These are phyloP conservation scores for Phodopus roborovskii DNA, from an alignment of 2,113 vertebrate genomes.

Conservation along the genomic window DNA sequence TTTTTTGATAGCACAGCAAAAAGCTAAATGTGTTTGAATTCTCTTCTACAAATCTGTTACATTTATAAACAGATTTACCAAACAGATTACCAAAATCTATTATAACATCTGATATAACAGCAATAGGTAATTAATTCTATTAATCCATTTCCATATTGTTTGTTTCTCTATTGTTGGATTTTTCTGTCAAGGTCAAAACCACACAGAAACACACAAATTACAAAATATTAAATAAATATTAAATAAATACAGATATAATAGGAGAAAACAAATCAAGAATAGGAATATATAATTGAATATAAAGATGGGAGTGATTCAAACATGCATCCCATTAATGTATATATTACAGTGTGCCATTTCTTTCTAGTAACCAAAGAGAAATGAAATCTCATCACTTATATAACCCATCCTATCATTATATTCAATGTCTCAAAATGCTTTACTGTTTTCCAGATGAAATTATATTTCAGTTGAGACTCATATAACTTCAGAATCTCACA, in stretches of 20 bases:
- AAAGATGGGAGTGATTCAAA: neutral
- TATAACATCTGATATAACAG: neutral
- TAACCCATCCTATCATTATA: neutral
- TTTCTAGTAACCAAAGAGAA: neutral
- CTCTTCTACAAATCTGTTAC: neutral
- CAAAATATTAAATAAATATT: neutral
- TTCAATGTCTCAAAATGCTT: neutral
- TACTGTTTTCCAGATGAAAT: neutral
- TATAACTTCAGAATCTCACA: neutral
- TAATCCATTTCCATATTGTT: neutral
- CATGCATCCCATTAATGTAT: neutral
- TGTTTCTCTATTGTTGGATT: neutral
- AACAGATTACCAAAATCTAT: neutral
- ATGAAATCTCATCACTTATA: neutral
- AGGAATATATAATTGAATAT: neutral
- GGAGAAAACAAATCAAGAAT: neutral
- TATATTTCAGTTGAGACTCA: slow-evolving; percentile 35
- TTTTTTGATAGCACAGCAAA: neutral
- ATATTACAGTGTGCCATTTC: neutral
- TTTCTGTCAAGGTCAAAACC: neutral
- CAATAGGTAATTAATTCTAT: neutral
- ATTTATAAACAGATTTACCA: neutral
- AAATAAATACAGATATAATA: neutral
- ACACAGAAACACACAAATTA: neutral
- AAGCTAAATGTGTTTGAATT: neutral